These are phyloP conservation scores for Crenuchus spilurus DNA, from an alignment of 2,797 vertebrate genomes.

Conservation along the genomic window DNA sequence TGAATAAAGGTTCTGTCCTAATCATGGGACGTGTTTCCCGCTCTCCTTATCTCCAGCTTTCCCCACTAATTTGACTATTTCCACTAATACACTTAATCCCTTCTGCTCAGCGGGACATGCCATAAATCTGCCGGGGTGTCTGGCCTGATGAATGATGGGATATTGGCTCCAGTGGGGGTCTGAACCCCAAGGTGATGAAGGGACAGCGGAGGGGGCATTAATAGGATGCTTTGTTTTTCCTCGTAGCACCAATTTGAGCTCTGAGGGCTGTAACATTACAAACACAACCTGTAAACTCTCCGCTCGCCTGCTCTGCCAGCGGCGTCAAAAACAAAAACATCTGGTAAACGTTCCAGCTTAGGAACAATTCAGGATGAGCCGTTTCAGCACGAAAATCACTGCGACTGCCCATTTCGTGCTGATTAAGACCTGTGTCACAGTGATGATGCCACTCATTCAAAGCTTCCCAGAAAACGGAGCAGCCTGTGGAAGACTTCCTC, in stretches of 20 bases:
- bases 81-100: slow-evolving; percentile 44
- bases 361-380: not conserved
- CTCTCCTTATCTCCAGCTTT: slow-evolving; percentile 12
- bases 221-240: slow-evolving; percentile 40
- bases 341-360: too few species aligned
- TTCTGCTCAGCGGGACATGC: slow-evolving; percentile 74
- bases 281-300: not conserved
- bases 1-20: not conserved
- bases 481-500: slow-evolving; percentile 52
- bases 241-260: slow-evolving; percentile 1
- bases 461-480: slow-evolving; percentile 11
- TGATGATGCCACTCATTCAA: slow-evolving; percentile 12
- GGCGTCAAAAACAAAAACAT: too few species aligned
- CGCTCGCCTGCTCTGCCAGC: not conserved
- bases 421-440: not conserved
- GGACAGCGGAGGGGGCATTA: slow-evolving; percentile 36
- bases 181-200: slow-evolving; percentile 47
- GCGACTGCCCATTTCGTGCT: not conserved
- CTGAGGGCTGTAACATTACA: not conserved
- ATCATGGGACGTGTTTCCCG: slow-evolving; percentile 24
- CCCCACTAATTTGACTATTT: slow-evolving; percentile 31
- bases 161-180: slow-evolving; percentile 67
- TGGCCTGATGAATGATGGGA: slow-evolving; percentile 68
- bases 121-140: slow-evolving; percentile 76
- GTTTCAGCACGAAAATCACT: not conserved